phyloP scores from a whole-genome alignment of 2,888 invertebrate species.

The Toxonevra muliebris region DNA sequence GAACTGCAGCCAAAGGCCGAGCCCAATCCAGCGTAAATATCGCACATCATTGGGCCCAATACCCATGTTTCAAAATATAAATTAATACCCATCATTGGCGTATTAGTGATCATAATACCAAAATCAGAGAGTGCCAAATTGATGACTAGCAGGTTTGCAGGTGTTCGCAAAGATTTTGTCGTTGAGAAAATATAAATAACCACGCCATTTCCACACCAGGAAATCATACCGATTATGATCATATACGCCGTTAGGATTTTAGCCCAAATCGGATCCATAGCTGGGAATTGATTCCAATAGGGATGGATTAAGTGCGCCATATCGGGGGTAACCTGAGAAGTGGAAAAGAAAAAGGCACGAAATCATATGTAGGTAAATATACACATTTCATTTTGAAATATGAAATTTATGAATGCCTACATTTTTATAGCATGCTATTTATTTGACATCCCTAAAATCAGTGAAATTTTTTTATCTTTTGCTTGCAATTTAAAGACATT shows the following conservation, averaged over 20 bases:
- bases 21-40: conserved; percentile 86
- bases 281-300: conserved; percentile 89
- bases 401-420: no score
- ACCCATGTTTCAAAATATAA: conserved; percentile 64
- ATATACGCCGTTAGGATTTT: conserved; percentile 82
- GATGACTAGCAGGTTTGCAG: conserved; percentile 89
- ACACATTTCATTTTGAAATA: no score
- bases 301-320: conserved; percentile 75
- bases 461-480: no score
- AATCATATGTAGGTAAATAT: no score
- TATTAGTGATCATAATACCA: conserved; percentile 80
- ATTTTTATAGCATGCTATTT: no score
- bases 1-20: conserved; percentile 90
- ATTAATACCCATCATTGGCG: conserved; percentile 65
- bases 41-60: conserved; percentile 78
- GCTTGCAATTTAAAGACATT: no score
- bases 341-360: not conserved
- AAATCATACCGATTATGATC: conserved; percentile 72
- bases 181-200: conserved; percentile 64
- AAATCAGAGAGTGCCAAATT: conserved; percentile 89
- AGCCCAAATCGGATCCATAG: conserved; percentile 90
- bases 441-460: no score
- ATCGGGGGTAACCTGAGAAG: conserved; percentile 68
- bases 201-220: conserved; percentile 63
- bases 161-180: conserved; percentile 75